Evolutionary conservation across 1,140 invertebrate species (phyloP).

Genomic region (Meteorus sp.): DNA sequence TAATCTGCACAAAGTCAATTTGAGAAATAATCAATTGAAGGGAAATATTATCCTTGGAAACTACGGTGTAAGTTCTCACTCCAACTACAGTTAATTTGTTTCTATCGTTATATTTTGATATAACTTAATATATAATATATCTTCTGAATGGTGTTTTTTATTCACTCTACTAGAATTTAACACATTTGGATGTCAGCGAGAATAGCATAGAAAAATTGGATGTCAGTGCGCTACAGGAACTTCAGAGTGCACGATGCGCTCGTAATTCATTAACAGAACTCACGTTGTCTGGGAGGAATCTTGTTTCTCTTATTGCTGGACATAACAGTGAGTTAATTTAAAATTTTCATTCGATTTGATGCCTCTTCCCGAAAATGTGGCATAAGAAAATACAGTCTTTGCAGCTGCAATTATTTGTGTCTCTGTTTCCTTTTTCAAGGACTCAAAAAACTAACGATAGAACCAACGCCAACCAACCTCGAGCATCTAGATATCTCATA

Average conservation of each 20-base stretch:
- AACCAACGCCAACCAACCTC: slow-evolving; percentile 68
- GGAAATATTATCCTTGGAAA: slow-evolving; percentile 82
- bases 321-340: slow-evolving; percentile 69
- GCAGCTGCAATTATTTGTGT: slow-evolving; percentile 17
- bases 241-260: slow-evolving; percentile 73
- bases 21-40: slow-evolving; percentile 75
- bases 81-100: too few relatives aligned
- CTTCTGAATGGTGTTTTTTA: slow-evolving; percentile 7
- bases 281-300: slow-evolving; percentile 67
- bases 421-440: slow-evolving; percentile 51
- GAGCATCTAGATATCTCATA: slow-evolving; percentile 77
- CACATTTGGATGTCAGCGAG: slow-evolving; percentile 77
- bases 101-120: background rate
- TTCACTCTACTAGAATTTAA: slow-evolving; percentile 61
- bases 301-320: slow-evolving; percentile 71
- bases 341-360: slow-evolving; percentile 11
- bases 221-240: slow-evolving; percentile 68
- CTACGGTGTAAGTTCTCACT: slow-evolving; percentile 79
- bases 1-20: slow-evolving; percentile 70
- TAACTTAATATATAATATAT: background rate
- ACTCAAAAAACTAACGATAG: slow-evolving; percentile 67
- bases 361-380: background rate
- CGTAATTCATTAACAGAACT: slow-evolving; percentile 71
- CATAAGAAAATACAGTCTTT: background rate
- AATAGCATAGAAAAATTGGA: slow-evolving; percentile 77